These are phyloP conservation scores for Aurelia sp. DNA, from an alignment of 30 jellyfish, hydroid and myxozoan species.

Conservation along the genomic window DNA sequence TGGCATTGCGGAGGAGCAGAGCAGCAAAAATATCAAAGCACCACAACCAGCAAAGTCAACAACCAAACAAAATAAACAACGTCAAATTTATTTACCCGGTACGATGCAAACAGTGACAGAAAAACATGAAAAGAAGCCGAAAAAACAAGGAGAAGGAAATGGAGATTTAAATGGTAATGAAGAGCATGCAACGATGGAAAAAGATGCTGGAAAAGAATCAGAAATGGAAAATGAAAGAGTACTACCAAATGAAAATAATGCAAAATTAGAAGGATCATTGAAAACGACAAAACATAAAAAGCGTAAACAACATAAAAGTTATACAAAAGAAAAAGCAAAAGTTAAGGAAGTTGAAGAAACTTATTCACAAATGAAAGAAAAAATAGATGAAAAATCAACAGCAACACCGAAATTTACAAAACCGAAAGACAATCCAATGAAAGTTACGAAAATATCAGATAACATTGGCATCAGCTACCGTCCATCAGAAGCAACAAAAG, in stretches of 20 bases:
- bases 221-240: conserved; percentile 27
- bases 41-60: conserved; percentile 20
- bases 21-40: conserved; percentile 1
- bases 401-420: conserved; percentile 48
- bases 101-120: conserved; percentile 58
- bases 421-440: conserved; percentile 53
- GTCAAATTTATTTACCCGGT: conserved; percentile 58
- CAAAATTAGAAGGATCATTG: conserved; percentile 6
- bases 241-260: background rate
- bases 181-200: conserved; percentile 17
- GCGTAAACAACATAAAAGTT: background rate
- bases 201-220: conserved; percentile 27
- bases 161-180: conserved; percentile 8
- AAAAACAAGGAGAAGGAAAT: conserved; percentile 25
- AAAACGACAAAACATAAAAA: background rate
- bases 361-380: background rate
- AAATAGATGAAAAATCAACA: conserved; percentile 38
- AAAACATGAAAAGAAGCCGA: conserved; percentile 64
- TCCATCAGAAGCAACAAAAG: conserved; percentile 47
- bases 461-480: conserved; percentile 9
- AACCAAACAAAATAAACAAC: conserved; percentile 27
- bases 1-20: background rate
- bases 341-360: conserved; percentile 5
- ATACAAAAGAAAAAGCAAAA: background rate
- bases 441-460: conserved; percentile 42